Base-by-base conservation (phyloP, 2,797 vertebrate species). In the Etheostoma nigrum region DNA sequence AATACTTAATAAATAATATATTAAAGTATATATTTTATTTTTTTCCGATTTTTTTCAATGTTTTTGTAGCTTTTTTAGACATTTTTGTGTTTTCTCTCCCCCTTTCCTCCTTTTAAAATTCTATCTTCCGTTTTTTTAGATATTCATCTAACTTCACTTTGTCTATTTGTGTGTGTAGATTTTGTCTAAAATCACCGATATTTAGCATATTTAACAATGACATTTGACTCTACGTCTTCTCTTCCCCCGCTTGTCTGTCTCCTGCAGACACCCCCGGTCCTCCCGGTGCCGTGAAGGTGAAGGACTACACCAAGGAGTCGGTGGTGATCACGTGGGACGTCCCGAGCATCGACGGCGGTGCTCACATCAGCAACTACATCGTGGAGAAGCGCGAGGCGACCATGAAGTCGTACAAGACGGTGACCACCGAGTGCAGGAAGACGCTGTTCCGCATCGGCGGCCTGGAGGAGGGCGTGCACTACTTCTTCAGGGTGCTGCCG, bases 301-400 rank as follows among this genome's bases (percentile, higher is more conserved):
- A 99, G 80, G 98, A 99, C 92, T 98, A 96, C 80, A 98, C 98
- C 62, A 98, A 95, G 93, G 98, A 99, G 86, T 99, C 98, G 51
- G 98, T 97, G 74, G 97, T 98, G 45, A 97, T 99, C 89, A 99
- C 97, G 78, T 99, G 98, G 98, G 98, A 99, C 74, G 96, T 98
- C 66, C 98, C 98, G 19, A 94, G 90, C 75, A 94, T 97, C 71
- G 98, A 99, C 0, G 98, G 98, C 40, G 98, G 98, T 4, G 98
- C 98, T 58, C 98, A 96, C 11, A 96, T 99, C 82, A 99, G 93
- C 90, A 99, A 99, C 88, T 99, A 99, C 62, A 98, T 99, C 4
- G 87, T 99, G 71, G 98, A 99, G 91, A 99, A 98, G 84, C 97
- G 98, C 65, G 98, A 99, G 85, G 98, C 98, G 75, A 95, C 92